Percentiles rank a stretch among this genome's conserved stretches.
phyloP scores from a whole-genome alignment of 2,888 invertebrate genomes.

The Thymelicus lineola region DNA sequence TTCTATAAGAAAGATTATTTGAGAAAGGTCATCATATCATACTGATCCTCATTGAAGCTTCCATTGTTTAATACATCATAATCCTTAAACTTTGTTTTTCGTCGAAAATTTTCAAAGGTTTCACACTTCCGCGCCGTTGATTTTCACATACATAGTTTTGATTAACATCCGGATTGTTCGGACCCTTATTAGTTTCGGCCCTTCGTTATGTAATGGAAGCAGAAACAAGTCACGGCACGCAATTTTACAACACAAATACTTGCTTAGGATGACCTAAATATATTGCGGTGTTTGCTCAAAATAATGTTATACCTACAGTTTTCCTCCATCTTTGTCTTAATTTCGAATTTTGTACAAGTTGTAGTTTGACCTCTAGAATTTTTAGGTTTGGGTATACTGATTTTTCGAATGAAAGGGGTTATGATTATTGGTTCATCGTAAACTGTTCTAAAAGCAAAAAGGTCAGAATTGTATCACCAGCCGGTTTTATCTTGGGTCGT shows the following conservation, averaged over 20 bases:
- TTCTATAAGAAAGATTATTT: background rate
- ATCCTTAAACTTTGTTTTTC: slow-evolving; percentile 25
- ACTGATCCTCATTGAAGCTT: slow-evolving; percentile 6
- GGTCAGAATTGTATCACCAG: no score
- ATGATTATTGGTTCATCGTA: no score
- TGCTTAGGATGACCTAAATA: slow-evolving; percentile 43
- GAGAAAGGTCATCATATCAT: slow-evolving; percentile 13
- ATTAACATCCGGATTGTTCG: slow-evolving; percentile 44
- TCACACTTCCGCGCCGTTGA: slow-evolving; percentile 40
- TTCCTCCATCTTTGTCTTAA: slow-evolving; percentile 5
- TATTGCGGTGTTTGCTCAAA: slow-evolving; percentile 16
- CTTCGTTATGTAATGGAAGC: slow-evolving; percentile 42
- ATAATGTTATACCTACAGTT: slow-evolving; percentile 9
- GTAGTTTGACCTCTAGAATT: background rate
- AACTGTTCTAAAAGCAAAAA: no score
- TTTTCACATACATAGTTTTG: slow-evolving; percentile 43
- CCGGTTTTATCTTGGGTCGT: no score
- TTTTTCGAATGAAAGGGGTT: no score
- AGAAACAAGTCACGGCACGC: slow-evolving; percentile 47
- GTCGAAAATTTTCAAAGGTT: slow-evolving; percentile 40
- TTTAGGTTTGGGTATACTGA: no score
- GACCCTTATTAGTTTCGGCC: slow-evolving; percentile 45
- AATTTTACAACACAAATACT: slow-evolving; percentile 55
- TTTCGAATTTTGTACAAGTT: background rate
- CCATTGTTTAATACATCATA: slow-evolving; percentile 13